Base-by-base conservation (phyloP, 1,140 invertebrate genomes). In the Saccostrea glomerata region DNA sequence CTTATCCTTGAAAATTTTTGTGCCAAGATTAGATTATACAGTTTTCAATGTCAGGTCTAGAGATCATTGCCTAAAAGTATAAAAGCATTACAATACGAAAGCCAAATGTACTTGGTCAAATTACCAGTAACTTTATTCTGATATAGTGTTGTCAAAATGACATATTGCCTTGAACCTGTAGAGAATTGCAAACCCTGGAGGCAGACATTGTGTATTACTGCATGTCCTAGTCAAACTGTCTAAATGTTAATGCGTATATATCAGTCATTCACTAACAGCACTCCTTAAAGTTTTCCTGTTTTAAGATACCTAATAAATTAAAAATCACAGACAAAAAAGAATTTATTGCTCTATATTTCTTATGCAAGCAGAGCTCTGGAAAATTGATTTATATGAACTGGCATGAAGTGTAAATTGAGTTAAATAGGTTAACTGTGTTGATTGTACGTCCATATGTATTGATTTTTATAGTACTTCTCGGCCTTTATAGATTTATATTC, bases 381-480 rank as follows among this genome's bases (percentile, higher is more conserved):
- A 11, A 30, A 77, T 77, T 25, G 70, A 77, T 77, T 77, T 77
- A 77, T 77, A 40, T 77, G 70, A 77, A 5, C 25, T 25, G 2
- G 25, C 11, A 77, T 77, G 25, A 77, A 30, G 70, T 77, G 70
- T 77, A 77, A 30, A 77, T 77, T 77, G 25, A 77, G 70, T 77
- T 25, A 36, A 30, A 77, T 9, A 77, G 25, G 6, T 63, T 63
- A n/a, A 63, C 17, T 63, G 6, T 63, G 58, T 17, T 63, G 58
- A n/a, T 20, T 20, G 58, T 63, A 5, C 17, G 17, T 63, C 17
- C 58, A 63, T 63, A 63, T 63, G 17, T 63, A 63, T 63, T 63
- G 58, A 63, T 63, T 63, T 20, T 17, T n/a, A 6, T n/a, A 63
- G 17, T 63, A 20, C 58, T 20, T 63, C 58, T 47, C 6, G 47